A percentile compares a stretch with the other conserved stretches of the same genome.
phyloP scores from a whole-genome alignment of 2,888 invertebrate genomes.

The Synanthedon myopaeformis region DNA sequence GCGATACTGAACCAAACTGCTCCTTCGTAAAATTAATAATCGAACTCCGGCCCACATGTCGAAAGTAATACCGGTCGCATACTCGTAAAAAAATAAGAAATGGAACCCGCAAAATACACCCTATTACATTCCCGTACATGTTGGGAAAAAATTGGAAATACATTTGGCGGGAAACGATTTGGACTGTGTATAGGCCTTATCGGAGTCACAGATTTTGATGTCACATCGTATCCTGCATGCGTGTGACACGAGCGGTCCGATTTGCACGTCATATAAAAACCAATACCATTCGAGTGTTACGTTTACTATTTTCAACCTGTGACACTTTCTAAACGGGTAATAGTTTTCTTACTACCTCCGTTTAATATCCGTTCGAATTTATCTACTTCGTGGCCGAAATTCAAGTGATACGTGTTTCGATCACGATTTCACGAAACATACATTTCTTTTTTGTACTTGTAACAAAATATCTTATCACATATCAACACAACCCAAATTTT shows the following conservation, averaged over 20 bases:
- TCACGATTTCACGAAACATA: no score
- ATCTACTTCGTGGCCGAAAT: no score
- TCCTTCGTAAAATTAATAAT: constrained; percentile 49
- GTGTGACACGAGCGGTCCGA: neutral
- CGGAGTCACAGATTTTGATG: constrained; percentile 11
- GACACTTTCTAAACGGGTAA: no score
- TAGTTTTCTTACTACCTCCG: no score
- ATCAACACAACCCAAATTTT: no score
- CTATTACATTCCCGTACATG: constrained; percentile 48
- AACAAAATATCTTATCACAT: no score
- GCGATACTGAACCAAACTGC: neutral
- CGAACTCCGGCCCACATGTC: constrained; percentile 51
- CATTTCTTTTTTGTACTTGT: no score
- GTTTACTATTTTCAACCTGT: no score
- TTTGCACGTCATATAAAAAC: neutral
- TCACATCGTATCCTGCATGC: neutral
- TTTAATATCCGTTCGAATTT: no score
- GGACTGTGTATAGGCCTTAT: constrained; percentile 17
- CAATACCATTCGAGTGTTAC: no score
- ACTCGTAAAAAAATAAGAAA: constrained; percentile 59
- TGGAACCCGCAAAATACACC: constrained; percentile 55
- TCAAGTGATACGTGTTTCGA: no score
- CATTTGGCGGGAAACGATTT: constrained; percentile 38
- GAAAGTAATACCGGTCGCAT: constrained; percentile 45
- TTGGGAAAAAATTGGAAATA: constrained; percentile 47